Base-by-base conservation (phyloP, 1,140 invertebrate species). In the Papilio polyxenes region DNA sequence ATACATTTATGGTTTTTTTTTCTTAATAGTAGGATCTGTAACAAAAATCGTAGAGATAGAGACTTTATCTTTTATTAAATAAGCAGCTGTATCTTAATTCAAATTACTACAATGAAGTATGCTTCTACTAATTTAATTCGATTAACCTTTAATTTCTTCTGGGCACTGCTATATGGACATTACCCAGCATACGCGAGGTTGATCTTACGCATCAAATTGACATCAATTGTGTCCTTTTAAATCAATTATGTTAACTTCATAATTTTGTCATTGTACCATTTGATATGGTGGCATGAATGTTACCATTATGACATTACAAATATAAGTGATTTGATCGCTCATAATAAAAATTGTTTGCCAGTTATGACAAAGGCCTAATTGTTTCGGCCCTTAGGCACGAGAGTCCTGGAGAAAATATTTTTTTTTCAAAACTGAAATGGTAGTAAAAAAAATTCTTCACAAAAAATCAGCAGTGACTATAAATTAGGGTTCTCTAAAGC, bases 91-190 rank as follows among this genome's bases (percentile, higher is more conserved):
- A 23, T 44, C 15, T 80, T 51, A 51, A 44, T 80, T 65, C 48
- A 56, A 65, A 62, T 79, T 59, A 56, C 51, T 65, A 69, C 40
- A n/a, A 48, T 80, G 40, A 80, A 62, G 8, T 65, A 23, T 80
- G 78, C 44, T 69, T 59, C 72, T 76, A 72, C 53, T 83, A 84
- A 84, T 85, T 85, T 91, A 88, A 93, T 91, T 91, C 88, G 86
- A 90, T 93, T 92, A 93, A 93, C 87, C 89, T 89, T 85, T 88
- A 80, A 86, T 89, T 89, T 89, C 86, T 87, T 87, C 83, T 84
- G 85, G 83, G 85, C 88, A 89, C 89, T 84, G 85, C 87, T 82
- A 84, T 81, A 82, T 82, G 83, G 86, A 81, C 85, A 88, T 90
- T 87, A 84, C 81, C 86, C 83, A 85, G 80, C 86, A 88, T 89